Percentiles rank a stretch among this genome's conserved stretches.
Evolutionary conservation across 2,113 vertebrate species (phyloP).

Genomic region (Labeo catla): DNA sequence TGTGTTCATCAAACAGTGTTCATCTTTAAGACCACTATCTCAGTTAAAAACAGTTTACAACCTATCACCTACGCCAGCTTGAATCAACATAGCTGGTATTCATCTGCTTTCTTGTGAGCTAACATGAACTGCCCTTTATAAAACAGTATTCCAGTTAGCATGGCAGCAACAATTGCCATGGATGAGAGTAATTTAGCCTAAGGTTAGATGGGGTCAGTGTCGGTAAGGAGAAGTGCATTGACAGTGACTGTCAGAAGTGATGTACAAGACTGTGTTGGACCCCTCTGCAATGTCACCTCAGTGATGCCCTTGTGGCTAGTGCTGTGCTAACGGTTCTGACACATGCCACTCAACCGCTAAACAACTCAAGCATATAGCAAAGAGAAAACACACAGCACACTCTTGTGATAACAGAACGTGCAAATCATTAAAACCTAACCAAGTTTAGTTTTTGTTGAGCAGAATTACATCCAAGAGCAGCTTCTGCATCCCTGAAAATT

Average conservation of each 20-base stretch:
- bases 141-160: not conserved
- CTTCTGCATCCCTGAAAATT: not conserved
- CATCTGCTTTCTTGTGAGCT: not conserved
- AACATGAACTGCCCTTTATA: not conserved
- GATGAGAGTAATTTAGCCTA: constrained; percentile 44
- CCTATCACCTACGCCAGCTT: not conserved
- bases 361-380: not conserved
- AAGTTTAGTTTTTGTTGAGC: not conserved
- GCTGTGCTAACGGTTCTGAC: constrained; percentile 11
- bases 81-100: not conserved
- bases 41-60: not conserved
- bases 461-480: constrained; percentile 13
- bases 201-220: constrained; percentile 64
- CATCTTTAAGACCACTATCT: not conserved
- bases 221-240: constrained; percentile 70
- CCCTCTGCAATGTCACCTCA: not conserved
- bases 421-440: not conserved
- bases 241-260: constrained; percentile 70
- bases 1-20: not conserved
- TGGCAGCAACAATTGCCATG: not conserved
- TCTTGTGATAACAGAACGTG: not conserved
- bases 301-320: not conserved
- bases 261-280: constrained; percentile 49
- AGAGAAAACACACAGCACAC: not conserved
- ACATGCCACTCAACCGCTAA: constrained; percentile 11